Conservation (phyloP, 2,888 invertebrate genomes). For the Emesis furor region DNA sequence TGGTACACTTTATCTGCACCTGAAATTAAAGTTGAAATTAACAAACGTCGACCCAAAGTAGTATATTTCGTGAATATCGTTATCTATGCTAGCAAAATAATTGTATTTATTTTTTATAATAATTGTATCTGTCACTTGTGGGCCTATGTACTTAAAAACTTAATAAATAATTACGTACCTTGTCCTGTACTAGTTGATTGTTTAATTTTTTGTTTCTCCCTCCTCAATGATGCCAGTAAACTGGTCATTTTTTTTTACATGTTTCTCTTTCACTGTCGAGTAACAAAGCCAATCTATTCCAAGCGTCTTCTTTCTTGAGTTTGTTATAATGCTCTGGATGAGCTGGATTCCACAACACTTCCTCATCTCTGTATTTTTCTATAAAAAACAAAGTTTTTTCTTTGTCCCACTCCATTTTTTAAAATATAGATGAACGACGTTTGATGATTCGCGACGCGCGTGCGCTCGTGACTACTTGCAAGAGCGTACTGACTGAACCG, state of each 20-base stretch:
- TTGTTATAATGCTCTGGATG: conserved; percentile 72
- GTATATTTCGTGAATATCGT: too few species aligned
- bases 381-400: conserved; percentile 68
- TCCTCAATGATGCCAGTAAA: conserved; percentile 62
- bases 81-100: too few species aligned
- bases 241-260: conserved; percentile 38
- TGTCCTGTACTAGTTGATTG: conserved; percentile 69
- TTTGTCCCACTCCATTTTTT: conserved; percentile 70
- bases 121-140: too few species aligned
- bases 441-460: too few species aligned
- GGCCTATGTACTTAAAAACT: too few species aligned
- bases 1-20: conserved; percentile 66
- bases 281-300: conserved; percentile 66
- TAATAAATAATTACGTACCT: conserved; percentile 49
- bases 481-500: too few species aligned
- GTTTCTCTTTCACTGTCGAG: conserved; percentile 56
- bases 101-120: too few species aligned
- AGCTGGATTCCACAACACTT: conserved; percentile 69
- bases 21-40: conserved; percentile 39
- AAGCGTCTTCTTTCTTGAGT: conserved; percentile 73
- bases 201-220: conserved; percentile 65
- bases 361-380: conserved; percentile 69
- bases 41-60: too few species aligned
- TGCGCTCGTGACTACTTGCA: too few species aligned
- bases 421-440: conserved; percentile 45